Conservation (phyloP, 2,113 vertebrate genomes). For the Rhipidura dahli region DNA sequence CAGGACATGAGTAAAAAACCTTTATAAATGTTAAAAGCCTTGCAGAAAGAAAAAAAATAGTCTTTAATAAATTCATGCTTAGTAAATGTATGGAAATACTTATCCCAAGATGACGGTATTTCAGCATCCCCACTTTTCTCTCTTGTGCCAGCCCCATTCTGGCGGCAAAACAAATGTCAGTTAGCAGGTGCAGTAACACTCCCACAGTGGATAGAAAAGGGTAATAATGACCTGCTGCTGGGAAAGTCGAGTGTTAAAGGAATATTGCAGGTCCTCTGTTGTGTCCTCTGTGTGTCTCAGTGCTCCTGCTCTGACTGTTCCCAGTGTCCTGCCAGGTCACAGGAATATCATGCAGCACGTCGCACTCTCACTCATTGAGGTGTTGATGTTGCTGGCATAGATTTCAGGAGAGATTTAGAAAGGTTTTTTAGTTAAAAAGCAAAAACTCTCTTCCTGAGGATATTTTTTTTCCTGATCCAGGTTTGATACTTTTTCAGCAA, state of each 20-base stretch:
- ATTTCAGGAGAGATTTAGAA: not conserved
- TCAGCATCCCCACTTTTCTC: not conserved
- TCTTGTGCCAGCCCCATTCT: not conserved
- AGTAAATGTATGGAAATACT: not conserved
- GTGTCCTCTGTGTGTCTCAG: not conserved
- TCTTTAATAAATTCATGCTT: not conserved
- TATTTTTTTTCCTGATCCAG: not conserved
- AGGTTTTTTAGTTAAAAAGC: not conserved
- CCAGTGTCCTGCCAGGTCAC: not conserved
- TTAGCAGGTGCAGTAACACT: not conserved
- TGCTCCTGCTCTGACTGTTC: not conserved
- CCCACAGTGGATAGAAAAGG: not conserved
- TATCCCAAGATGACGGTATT: not conserved
- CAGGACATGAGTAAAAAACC: not conserved
- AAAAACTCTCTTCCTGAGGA: not conserved
- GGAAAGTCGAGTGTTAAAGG: not conserved
- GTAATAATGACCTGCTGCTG: not conserved
- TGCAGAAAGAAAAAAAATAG: not conserved
- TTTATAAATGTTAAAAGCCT: not conserved
- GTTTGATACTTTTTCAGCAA: not conserved
- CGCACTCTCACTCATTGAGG: not conserved
- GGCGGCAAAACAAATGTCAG: not conserved
- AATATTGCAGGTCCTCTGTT: not conserved
- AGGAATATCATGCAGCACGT: rapidly evolving
- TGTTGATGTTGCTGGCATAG: not conserved